Percentiles rank a stretch among this genome's conserved stretches.
Evolutionary conservation across 2,888 invertebrate genomes (phyloP).

Genomic region (Rosalia funebris): DNA sequence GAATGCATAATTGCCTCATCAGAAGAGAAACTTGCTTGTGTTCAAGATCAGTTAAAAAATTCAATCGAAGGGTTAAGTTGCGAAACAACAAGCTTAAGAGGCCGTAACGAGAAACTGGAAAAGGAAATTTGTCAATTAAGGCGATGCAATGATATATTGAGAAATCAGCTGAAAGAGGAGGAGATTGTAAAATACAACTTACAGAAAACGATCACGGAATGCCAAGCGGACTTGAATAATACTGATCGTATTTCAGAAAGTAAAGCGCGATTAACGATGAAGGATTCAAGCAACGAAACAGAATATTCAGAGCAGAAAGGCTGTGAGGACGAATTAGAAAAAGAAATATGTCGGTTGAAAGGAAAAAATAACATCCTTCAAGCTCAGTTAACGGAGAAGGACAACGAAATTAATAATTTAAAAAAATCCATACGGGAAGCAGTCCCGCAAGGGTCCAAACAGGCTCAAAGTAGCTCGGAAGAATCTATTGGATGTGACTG

Average conservation of each 20-base stretch:
- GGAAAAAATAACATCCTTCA: neutral
- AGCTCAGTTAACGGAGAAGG: constrained; percentile 3
- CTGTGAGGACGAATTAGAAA: constrained; percentile 1
- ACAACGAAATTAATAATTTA: constrained; percentile 5
- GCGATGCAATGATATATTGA: constrained; percentile 1
- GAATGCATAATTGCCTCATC: constrained; percentile 54
- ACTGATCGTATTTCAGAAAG: neutral
- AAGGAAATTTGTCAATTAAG: constrained; percentile 13
- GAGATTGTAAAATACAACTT: constrained; percentile 39
- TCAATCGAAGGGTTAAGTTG: constrained; percentile 54
- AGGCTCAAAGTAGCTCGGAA: neutral
- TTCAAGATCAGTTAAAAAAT: constrained; percentile 55
- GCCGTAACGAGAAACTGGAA: constrained; percentile 47
- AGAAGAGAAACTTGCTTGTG: constrained; percentile 55
- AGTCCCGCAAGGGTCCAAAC: neutral
- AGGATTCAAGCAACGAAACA: neutral
- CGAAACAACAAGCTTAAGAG: constrained; percentile 51
- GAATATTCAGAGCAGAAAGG: neutral
- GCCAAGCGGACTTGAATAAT: constrained; percentile 29
- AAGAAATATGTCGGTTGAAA: neutral
- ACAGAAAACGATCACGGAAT: constrained; percentile 43
- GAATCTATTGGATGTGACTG: neutral
- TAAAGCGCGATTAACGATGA: neutral
- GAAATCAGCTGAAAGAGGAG: constrained; percentile 37
- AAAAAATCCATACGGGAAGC: neutral